A percentile compares a stretch with the other conserved stretches of the same genome.
These are phyloP conservation scores for Acomys russatus DNA, from an alignment of 2,797 vertebrate species.

Conservation along the genomic window DNA sequence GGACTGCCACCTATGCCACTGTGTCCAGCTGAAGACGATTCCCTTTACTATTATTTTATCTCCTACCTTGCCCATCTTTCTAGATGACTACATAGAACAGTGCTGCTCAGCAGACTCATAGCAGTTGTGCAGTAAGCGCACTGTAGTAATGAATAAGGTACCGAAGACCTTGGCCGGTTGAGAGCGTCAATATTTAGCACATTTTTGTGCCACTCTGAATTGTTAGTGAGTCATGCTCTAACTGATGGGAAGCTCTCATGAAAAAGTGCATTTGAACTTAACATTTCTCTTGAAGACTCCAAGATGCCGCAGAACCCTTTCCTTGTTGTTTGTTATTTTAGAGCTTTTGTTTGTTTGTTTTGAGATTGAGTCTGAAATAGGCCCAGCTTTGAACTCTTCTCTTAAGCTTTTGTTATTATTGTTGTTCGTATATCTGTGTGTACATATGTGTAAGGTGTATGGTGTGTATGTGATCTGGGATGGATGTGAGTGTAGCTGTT, in stretches of 20 bases:
- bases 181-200: slow-evolving; percentile 22
- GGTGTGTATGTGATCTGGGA: background rate
- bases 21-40: background rate
- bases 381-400: background rate
- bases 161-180: slow-evolving; percentile 24
- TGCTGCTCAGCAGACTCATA: slow-evolving; percentile 48
- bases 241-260: slow-evolving; percentile 17
- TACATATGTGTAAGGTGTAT: background rate
- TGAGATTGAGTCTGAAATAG: background rate
- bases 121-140: background rate
- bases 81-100: background rate
- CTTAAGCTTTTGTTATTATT: background rate
- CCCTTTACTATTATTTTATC: slow-evolving; percentile 61
- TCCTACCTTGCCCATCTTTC: slow-evolving; percentile 34
- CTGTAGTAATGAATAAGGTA: slow-evolving; percentile 25
- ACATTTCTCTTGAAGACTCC: slow-evolving; percentile 58
- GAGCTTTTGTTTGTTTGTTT: background rate
- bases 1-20: background rate
- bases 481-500: background rate
- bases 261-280: slow-evolving; percentile 12
- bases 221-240: background rate
- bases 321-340: background rate
- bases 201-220: slow-evolving; percentile 49
- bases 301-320: background rate
- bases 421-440: background rate